A percentile compares a stretch with the other conserved stretches of the same genome.
Evolutionary conservation across 2,113 vertebrate genomes (phyloP).

Genomic region (Chauna torquata): DNA sequence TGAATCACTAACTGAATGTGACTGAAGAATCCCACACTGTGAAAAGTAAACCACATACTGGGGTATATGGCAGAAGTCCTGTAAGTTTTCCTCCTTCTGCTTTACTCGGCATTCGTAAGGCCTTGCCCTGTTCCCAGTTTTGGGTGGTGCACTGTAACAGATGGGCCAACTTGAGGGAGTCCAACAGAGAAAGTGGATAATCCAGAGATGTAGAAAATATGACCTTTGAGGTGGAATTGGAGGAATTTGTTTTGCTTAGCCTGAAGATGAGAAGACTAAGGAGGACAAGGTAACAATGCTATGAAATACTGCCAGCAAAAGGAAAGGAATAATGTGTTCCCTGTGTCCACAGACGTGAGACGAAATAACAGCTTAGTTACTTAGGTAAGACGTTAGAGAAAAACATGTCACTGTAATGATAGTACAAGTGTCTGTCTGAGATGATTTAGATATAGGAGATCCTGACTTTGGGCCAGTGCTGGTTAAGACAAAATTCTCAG

Average conservation of each 20-base stretch:
- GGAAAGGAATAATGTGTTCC: background rate
- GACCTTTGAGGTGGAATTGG: slow-evolving; percentile 36
- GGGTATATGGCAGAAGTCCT: background rate
- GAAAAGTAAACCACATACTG: slow-evolving; percentile 41
- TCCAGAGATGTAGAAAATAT: slow-evolving; percentile 38
- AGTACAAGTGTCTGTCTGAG: slow-evolving; percentile 26
- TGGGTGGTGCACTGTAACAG: slow-evolving; percentile 18
- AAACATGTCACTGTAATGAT: slow-evolving; percentile 10
- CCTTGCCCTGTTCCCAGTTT: slow-evolving; percentile 35
- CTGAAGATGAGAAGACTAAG: background rate
- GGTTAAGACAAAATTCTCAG: slow-evolving; percentile 42
- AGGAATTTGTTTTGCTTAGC: slow-evolving; percentile 26
- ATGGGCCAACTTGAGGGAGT: slow-evolving; percentile 44
- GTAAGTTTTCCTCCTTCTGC: slow-evolving; percentile 35
- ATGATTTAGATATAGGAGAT: slow-evolving; percentile 1
- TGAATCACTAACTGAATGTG: slow-evolving; percentile 8
- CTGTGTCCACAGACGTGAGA: background rate
- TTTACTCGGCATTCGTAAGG: slow-evolving; percentile 45
- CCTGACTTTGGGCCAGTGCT: slow-evolving; percentile 3
- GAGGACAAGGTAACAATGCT: background rate
- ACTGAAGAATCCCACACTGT: slow-evolving; percentile 13
- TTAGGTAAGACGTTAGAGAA: slow-evolving; percentile 17
- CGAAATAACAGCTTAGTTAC: background rate
- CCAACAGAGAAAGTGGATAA: slow-evolving; percentile 14
- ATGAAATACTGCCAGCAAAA: background rate